Evolutionary conservation across 53 echinoderm and acorn worm species (phyloP).

Genomic region (Apostichopus leukothele): DNA sequence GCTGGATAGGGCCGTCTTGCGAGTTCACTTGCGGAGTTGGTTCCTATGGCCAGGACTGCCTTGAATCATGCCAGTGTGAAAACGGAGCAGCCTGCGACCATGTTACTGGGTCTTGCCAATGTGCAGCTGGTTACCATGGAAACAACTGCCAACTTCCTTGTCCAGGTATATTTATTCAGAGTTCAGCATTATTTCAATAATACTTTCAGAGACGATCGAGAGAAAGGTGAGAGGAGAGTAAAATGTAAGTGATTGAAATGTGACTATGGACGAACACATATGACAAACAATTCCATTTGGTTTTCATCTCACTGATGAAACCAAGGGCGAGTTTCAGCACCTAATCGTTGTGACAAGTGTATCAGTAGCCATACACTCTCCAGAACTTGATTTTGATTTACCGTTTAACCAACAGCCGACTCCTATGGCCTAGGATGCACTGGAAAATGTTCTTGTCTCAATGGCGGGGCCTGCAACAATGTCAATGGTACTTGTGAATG

Average conservation of each 20-base stretch:
- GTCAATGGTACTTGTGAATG: slow-evolving; percentile 59
- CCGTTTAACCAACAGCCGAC: neutral
- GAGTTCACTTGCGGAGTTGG: slow-evolving; percentile 54
- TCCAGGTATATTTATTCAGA: slow-evolving; percentile 15
- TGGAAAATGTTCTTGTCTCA: slow-evolving; percentile 48
- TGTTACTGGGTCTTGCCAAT: slow-evolving; percentile 65
- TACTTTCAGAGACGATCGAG: too few species aligned
- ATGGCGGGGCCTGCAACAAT: slow-evolving; percentile 54
- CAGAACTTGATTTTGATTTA: too few species aligned
- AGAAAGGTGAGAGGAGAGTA: too few species aligned
- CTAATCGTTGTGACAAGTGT: too few species aligned
- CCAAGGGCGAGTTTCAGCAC: too few species aligned
- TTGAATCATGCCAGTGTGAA: slow-evolving; percentile 60
- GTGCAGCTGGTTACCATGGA: slow-evolving; percentile 67
- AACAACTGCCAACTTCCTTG: slow-evolving; percentile 56
- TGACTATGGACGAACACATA: too few species aligned
- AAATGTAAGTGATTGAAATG: too few species aligned
- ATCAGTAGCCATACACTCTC: too few species aligned
- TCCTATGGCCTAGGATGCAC: slow-evolving; percentile 53
- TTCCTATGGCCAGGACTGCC: slow-evolving; percentile 62
- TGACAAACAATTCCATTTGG: too few species aligned
- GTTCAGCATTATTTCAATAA: too few species aligned
- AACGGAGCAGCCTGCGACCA: slow-evolving; percentile 69
- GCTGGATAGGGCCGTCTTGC: slow-evolving; percentile 71
- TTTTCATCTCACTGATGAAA: too few species aligned